These are phyloP conservation scores for Dasyornis broadbenti DNA, from an alignment of 2,113 vertebrate genomes.

Conservation along the genomic window DNA sequence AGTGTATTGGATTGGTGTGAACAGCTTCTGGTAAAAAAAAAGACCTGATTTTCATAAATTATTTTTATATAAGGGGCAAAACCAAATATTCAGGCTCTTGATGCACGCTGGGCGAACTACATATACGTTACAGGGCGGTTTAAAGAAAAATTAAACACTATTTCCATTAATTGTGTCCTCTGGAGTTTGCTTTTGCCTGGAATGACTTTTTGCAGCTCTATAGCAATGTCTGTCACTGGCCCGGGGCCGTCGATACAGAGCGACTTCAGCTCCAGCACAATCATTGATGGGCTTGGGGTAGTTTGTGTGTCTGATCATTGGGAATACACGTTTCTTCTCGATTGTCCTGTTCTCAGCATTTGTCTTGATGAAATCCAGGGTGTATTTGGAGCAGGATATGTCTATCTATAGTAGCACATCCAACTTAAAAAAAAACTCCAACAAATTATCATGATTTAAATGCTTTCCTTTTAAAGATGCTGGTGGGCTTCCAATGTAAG, in stretches of 20 bases:
- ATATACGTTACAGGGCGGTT: not conserved
- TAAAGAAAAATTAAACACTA: not conserved
- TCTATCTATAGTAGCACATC: not conserved
- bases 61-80: not conserved
- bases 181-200: slow-evolving; percentile 6
- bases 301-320: not conserved
- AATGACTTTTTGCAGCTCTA: not conserved
- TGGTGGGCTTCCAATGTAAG: not conserved
- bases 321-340: not conserved
- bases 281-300: not conserved
- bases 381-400: not conserved
- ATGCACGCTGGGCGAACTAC: not conserved
- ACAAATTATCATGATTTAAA: not conserved
- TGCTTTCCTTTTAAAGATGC: slow-evolving; percentile 2
- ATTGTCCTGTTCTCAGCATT: not conserved
- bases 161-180: not conserved
- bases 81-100: not conserved
- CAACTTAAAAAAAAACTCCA: not conserved
- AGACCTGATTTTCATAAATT: not conserved
- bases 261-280: not conserved
- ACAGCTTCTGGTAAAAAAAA: not conserved
- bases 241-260: not conserved
- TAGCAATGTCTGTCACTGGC: not conserved
- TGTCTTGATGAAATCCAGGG: not conserved
- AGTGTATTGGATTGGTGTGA: not conserved